Evolutionary conservation across 2,888 invertebrate species (phyloP), one percentile per base, ranked within the genome.

Genomic region (Patella pellucida): DNA sequence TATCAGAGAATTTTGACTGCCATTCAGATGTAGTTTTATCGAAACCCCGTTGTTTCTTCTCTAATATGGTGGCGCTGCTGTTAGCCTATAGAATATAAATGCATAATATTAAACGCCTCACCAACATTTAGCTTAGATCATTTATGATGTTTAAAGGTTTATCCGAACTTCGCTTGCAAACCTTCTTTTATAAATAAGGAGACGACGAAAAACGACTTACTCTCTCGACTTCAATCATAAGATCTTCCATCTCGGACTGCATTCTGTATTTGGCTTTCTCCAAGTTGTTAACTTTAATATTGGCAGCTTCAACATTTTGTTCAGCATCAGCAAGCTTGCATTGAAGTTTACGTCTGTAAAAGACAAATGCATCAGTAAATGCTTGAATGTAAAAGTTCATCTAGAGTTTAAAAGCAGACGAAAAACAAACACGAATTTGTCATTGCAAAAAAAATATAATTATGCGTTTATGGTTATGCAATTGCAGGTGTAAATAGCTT

Each of bases 1-100:
- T 76, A 92, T 98, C 98, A 90, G 98, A 97, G 90, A 96, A 89
- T 94, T 98, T 99, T 93, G 97, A 95, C 93, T 98, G 98, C 99
- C 99, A 99, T 95, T 99, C 99, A 87, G 96, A 96, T 92, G 99
- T 96, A 93, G 98, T 97, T 93, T 98, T 98, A 94, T 99, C 99
- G 94, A 99, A 99, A 85, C 97, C 97, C 93, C 97, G 97, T 93
- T 98, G 98, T 93, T 97, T 98, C 96, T 98, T 98, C 93, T 98
- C 98, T 89, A 98, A 96, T 83, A 97, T 84, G 50, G 85, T 96
- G 92, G 98, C 97, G 90, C 71, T 56, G 67, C 74, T 62, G 56
- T 56, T 76, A 41, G 78, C 70, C 91, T 68, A 41, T 9, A 41
- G 7, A 41, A 41, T 41, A 7, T 41, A 41, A 41, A 41, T 41